phyloP scores from a whole-genome alignment of 1,140 invertebrate genomes.

The Schlechtendalia chinensis region DNA sequence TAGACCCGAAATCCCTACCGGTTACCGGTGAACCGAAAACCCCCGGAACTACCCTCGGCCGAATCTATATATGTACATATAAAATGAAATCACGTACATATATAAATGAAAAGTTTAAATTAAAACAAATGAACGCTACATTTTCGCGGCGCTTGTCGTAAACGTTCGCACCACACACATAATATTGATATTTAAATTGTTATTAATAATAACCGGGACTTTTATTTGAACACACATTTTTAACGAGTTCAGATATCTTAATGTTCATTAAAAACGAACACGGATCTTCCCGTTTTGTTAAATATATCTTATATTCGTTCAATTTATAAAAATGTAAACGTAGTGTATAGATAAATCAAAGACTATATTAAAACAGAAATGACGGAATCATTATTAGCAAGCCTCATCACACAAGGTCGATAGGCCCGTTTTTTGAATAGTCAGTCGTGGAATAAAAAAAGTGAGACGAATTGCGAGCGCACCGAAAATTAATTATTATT shows the following conservation, averaged over 20 bases:
- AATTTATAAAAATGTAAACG: too few relatives aligned
- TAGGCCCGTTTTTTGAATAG: too few relatives aligned
- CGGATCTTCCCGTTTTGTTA: too few relatives aligned
- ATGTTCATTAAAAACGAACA: not conserved
- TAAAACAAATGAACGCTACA: conserved; percentile 45
- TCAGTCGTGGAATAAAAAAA: too few relatives aligned
- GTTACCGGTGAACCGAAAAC: conserved; percentile 31
- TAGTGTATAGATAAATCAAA: too few relatives aligned
- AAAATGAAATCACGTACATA: not conserved
- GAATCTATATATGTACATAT: not conserved
- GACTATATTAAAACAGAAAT: too few relatives aligned
- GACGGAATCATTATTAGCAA: too few relatives aligned
- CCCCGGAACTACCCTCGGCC: conserved; percentile 4
- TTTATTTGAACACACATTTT: conserved; percentile 12
- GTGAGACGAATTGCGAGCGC: too few relatives aligned
- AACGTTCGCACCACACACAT: not conserved
- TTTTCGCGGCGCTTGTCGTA: conserved; percentile 1
- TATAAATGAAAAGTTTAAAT: conserved; percentile 27
- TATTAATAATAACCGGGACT: not conserved
- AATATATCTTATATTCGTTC: too few relatives aligned
- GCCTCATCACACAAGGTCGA: too few relatives aligned
- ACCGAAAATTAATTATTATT: too few relatives aligned
- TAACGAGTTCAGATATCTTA: not conserved
- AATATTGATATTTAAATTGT: not conserved
- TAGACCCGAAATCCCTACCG: conserved; percentile 8